Conservation (phyloP, 2,888 invertebrate genomes). For the Agrotis puta region DNA sequence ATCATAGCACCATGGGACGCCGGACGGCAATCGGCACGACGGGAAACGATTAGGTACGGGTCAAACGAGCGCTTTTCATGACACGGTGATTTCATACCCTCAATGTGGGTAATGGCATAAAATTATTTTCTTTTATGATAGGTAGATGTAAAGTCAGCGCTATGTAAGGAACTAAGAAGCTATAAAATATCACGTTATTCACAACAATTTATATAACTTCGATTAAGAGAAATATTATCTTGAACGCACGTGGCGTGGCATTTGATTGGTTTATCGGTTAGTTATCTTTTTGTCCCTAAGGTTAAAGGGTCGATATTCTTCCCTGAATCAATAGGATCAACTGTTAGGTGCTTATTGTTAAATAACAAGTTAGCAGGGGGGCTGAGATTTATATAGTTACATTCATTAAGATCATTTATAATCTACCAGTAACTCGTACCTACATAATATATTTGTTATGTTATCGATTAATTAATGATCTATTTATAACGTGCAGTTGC, state of each 20-base stretch:
- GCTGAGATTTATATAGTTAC: not conserved
- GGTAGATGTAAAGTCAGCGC: not conserved
- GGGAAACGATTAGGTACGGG: too few species aligned
- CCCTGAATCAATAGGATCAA: not conserved
- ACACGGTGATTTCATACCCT: too few species aligned
- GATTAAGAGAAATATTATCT: slow-evolving; percentile 6
- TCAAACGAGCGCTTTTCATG: too few species aligned
- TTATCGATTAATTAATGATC: slow-evolving; percentile 24
- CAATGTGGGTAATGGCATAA: too few species aligned
- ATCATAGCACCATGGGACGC: too few species aligned
- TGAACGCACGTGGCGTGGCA: slow-evolving; percentile 18
- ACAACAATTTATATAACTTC: slow-evolving; percentile 32
- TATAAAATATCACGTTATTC: slow-evolving; percentile 38
- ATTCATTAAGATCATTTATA: not conserved
- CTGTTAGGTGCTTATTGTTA: not conserved
- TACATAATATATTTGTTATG: not conserved
- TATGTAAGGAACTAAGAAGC: not conserved
- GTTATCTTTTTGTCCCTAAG: slow-evolving; percentile 11
- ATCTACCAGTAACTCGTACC: not conserved
- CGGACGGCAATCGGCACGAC: too few species aligned
- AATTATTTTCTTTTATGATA: not conserved
- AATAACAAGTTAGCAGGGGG: not conserved
- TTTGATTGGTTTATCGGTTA: not conserved
- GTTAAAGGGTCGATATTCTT: not conserved
- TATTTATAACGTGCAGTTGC: slow-evolving; percentile 35